A percentile compares a stretch with the other conserved stretches of the same genome.
These are phyloP conservation scores for Charina bottae DNA, from an alignment of 2,113 vertebrate genomes.

Conservation along the genomic window DNA sequence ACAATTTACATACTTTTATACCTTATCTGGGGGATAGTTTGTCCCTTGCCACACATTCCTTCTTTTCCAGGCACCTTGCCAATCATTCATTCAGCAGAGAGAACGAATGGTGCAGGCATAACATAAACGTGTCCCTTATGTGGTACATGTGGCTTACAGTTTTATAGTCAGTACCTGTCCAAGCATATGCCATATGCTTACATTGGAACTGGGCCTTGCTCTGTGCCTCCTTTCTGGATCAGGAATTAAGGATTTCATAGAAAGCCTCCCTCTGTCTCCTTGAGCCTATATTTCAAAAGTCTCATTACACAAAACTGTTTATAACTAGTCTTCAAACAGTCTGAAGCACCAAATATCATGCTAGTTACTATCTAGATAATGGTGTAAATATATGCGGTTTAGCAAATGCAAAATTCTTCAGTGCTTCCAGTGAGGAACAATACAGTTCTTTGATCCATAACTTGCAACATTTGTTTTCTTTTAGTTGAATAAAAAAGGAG, in stretches of 20 bases:
- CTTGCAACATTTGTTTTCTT: slow-evolving; percentile 17
- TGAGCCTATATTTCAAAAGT: slow-evolving; percentile 19
- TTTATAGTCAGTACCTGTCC: neutral
- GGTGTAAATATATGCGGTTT: slow-evolving; percentile 44
- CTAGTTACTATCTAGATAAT: slow-evolving; percentile 52
- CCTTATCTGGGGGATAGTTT: neutral
- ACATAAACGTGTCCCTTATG: neutral
- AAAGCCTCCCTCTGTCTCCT: neutral
- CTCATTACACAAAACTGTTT: slow-evolving; percentile 15
- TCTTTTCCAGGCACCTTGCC: neutral
- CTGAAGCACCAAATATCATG: slow-evolving; percentile 19
- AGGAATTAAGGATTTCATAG: neutral
- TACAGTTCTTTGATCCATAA: slow-evolving; percentile 25
- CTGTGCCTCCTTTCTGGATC: neutral
- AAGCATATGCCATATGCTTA: neutral
- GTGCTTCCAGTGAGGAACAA: neutral
- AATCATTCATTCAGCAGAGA: neutral
- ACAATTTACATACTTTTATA: neutral
- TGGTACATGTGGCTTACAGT: neutral
- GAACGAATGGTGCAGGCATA: neutral
- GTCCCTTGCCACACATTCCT: neutral
- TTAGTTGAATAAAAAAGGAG: neutral
- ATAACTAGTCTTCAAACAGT: slow-evolving; percentile 33
- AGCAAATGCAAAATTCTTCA: slow-evolving; percentile 46
- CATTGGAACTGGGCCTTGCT: neutral